Percentiles rank a stretch among this genome's conserved stretches.
These are phyloP conservation scores for Battus philenor DNA, from an alignment of 1,140 invertebrate genomes.

Conservation along the genomic window DNA sequence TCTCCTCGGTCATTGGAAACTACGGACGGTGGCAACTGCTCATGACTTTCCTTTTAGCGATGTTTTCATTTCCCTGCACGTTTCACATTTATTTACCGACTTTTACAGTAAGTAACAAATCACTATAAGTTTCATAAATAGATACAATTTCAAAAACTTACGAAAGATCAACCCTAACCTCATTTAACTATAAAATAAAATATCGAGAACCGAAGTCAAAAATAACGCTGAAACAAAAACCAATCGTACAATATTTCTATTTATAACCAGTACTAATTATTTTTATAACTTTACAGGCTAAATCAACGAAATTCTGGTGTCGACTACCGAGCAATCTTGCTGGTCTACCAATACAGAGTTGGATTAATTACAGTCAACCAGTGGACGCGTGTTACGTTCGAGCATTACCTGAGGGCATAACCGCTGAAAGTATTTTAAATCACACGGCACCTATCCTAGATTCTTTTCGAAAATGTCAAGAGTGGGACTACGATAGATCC, in stretches of 20 bases:
- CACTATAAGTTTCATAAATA: not conserved
- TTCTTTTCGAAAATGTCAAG: conserved; percentile 72
- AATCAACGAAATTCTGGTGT: conserved; percentile 80
- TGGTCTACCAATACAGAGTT: conserved; percentile 68
- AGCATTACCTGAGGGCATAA: conserved; percentile 34
- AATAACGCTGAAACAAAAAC: too few species aligned
- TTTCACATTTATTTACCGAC: conserved; percentile 84
- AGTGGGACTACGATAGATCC: conserved; percentile 81
- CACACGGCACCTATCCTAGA: conserved; percentile 42
- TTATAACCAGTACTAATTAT: too few species aligned
- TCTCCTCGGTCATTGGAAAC: conserved; percentile 82
- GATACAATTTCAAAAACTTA: too few species aligned
- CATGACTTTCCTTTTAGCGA: conserved; percentile 81
- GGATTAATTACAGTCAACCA: conserved; percentile 80
- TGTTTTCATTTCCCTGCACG: conserved; percentile 86
- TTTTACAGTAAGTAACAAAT: conserved; percentile 75
- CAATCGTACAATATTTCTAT: too few species aligned
- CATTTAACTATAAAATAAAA: too few species aligned
- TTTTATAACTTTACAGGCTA: conserved; percentile 67
- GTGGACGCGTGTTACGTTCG: conserved; percentile 69
- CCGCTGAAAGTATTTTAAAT: conserved; percentile 55
- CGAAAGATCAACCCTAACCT: too few species aligned
- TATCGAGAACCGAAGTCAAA: too few species aligned
- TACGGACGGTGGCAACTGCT: conserved; percentile 85
- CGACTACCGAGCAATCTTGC: conserved; percentile 73